These are phyloP conservation scores for Caenorhabditis sp. DNA, from an alignment of 2,888 invertebrate genomes.

Conservation along the genomic window DNA sequence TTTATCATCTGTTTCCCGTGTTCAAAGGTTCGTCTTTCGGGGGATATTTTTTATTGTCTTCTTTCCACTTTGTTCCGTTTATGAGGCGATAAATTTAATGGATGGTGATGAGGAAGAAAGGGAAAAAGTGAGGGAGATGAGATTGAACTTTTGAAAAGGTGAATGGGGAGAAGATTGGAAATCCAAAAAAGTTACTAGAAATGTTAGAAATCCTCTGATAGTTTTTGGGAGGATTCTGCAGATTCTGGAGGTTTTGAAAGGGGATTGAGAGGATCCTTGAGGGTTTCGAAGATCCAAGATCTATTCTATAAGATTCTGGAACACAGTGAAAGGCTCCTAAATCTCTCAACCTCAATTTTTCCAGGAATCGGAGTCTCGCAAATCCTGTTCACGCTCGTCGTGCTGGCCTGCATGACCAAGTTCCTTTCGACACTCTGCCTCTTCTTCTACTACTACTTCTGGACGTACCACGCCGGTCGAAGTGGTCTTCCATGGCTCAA, in stretches of 20 bases:
- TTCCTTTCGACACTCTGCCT: slow-evolving; percentile 79
- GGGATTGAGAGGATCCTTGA: not conserved
- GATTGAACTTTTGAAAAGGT: too few species aligned
- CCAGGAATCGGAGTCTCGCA: slow-evolving; percentile 83
- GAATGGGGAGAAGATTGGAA: too few species aligned
- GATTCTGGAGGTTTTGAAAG: not conserved
- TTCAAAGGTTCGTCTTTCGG: slow-evolving; percentile 77
- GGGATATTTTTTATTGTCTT: not conserved
- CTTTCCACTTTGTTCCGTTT: not conserved
- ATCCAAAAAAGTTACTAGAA: too few species aligned
- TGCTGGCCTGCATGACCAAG: slow-evolving; percentile 78
- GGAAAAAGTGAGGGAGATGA: not conserved
- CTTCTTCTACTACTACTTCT: slow-evolving; percentile 80
- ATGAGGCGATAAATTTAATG: slow-evolving; percentile 1
- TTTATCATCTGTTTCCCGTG: slow-evolving; percentile 82
- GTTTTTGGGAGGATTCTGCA: too few species aligned
- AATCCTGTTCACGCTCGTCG: slow-evolving; percentile 73
- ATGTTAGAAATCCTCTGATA: too few species aligned
- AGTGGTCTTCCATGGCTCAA: slow-evolving; percentile 82
- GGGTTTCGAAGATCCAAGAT: not conserved
- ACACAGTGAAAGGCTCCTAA: too few species aligned
- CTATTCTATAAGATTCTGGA: not conserved
- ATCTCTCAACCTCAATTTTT: not conserved
- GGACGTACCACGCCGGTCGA: slow-evolving; percentile 75
- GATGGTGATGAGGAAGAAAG: not conserved